These are phyloP conservation scores for Percopsis omiscomaycus DNA, from an alignment of 2,797 vertebrate species.

Conservation along the genomic window DNA sequence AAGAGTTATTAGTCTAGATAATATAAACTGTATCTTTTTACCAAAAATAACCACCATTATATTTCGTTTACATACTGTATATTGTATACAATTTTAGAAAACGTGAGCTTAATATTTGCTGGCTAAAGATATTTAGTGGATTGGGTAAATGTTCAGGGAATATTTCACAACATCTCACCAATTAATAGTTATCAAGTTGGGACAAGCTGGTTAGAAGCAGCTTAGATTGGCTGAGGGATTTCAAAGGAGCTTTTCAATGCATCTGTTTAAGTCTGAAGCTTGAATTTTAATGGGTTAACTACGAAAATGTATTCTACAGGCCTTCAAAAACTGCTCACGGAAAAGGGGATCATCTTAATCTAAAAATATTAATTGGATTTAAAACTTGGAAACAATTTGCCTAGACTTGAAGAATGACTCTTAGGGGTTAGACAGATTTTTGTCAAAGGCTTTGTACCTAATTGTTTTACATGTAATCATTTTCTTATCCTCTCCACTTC, in stretches of 20 bases:
- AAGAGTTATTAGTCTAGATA: not conserved
- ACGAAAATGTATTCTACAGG: conserved; percentile 2
- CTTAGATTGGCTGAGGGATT: conserved; percentile 61
- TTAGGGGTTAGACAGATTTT: conserved; percentile 9
- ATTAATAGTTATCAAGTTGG: conserved; percentile 62
- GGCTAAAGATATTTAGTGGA: conserved; percentile 16
- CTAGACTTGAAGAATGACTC: no score
- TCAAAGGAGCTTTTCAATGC: conserved; percentile 76
- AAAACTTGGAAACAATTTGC: no score
- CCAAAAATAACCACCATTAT: not conserved
- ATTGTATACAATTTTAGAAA: not conserved
- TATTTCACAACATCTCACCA: conserved; percentile 32
- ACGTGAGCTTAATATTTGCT: not conserved
- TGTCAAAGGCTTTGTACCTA: conserved; percentile 18
- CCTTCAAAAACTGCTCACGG: not conserved
- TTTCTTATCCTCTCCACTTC: conserved; percentile 42
- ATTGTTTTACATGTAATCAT: conserved; percentile 45
- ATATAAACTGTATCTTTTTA: not conserved
- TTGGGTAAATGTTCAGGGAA: conserved; percentile 44
- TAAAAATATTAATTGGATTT: no score
- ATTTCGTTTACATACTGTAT: not conserved
- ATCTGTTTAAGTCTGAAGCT: conserved; percentile 76
- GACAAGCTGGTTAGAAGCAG: conserved; percentile 38
- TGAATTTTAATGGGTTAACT: conserved; percentile 73
- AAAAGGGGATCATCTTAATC: no score